Evolutionary conservation across 2,113 vertebrate genomes (phyloP), one percentile per base, ranked within the genome.

Genomic region (Cololabis saira): DNA sequence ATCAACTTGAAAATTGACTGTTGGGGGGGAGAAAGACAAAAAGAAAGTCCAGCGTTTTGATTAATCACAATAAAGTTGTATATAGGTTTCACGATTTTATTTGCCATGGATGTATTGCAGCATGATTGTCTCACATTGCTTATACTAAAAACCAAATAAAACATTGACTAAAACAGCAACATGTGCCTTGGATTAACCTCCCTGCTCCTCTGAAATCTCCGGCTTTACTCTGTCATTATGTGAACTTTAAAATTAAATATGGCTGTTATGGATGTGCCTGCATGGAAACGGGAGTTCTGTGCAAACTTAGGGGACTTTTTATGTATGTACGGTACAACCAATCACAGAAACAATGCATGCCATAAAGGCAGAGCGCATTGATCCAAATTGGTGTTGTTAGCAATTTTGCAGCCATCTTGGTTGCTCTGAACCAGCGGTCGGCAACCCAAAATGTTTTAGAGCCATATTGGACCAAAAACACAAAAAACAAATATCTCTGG

Each of bases 1-100:
- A 91, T 89, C 71, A 92, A 76, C 52, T 90, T 90, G 40, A 92
- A 91, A 80, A 92, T 90, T 0, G 92, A 83, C 92, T 92, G 72
- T 65, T 16, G n/a, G 16, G 4, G 1, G 18, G 50, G 60, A 30
- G 1, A 12, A 17, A 43, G 30, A 37, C 3, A 13, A 45, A 43
- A 7, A 4, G 3, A 37, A 37, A 37, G 10, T 37, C 10, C 6
- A 7, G 24, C 33, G 16, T 12, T 44, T 58, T 24, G 18, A 0
- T 15, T 13, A 37, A 21, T 10, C n/a, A 4, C 2, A 30, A 4
- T 37, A 17, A 45, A 5, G 12, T 13, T 52, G 24, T 16, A 37
- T 18, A n/a, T 5, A 41, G 12, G n/a, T 37, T 21, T 50, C n/a
- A 17, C n/a, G 24, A 27, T 7, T 13, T 47, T n/a, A 3, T 12